Evolutionary conservation across 2,888 invertebrate genomes (phyloP), one percentile per base, ranked within the genome.

Genomic region (Tricholauxania praeusta): DNA sequence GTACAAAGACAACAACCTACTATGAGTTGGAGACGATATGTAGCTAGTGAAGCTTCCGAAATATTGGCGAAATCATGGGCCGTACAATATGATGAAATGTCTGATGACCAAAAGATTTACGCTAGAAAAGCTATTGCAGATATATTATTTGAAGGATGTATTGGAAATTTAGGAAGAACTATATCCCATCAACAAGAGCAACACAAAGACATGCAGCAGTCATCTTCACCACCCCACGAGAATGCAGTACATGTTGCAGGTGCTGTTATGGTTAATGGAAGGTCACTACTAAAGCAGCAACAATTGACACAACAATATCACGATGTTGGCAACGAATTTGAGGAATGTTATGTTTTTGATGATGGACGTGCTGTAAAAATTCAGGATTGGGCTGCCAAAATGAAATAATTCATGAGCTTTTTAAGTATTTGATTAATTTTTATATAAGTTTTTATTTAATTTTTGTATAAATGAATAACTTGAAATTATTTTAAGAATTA

Each of bases 101-200:
- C 79, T 0, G 77, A 79, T 15, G 81, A 82, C 51, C 84, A 84
- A 64, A 81, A 82, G 7, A 79, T 84, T 48, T 78, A 83, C 19
- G 84, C 85, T 0, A 77, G 84, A 10, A 84, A 84, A 69, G 85
- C 85, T 15, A 85, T 84, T 12, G 82, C 83, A 1, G 85, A 84
- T 72, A 83, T 84, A 55, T 78, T 84, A 0, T 84, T 85, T 53
- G 83, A 84, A 32, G 84, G 83, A 55, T 84, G 84, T 72, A 81
- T 84, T 82, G 84, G 84, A 7, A 81, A 83, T 68, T 78, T 84
- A 71, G 80, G 82, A 7, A 60, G 39, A 14, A 28, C 59, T 19
- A 19, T 12, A 28, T 12, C 7, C 48, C 12, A n/a, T 28, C 39
- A 62, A 63, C 62, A 47, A 39, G 4, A 39, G 1, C 39, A 63